Evolutionary conservation across 2,797 vertebrate genomes (phyloP).

Genomic region (Crocodylus rhombifer): DNA sequence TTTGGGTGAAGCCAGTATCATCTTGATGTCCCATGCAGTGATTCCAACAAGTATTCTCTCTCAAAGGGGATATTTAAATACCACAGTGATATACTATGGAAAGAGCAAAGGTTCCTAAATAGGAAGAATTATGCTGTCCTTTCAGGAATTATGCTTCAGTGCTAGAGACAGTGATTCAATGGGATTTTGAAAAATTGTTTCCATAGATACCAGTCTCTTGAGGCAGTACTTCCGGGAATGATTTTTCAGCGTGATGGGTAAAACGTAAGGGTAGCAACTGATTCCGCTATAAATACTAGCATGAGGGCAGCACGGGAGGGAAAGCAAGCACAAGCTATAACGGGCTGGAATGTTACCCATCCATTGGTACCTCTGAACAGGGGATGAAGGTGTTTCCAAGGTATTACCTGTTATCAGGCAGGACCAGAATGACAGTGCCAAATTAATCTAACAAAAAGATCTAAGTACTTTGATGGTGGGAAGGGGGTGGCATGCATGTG

Average conservation of each 20-base stretch:
- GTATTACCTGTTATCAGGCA: background rate
- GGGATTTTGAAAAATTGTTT: constrained; percentile 50
- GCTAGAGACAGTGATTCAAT: constrained; percentile 17
- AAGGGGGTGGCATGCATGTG: no score
- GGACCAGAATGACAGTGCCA: background rate
- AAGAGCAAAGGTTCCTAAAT: background rate
- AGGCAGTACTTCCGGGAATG: background rate
- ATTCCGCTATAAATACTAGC: background rate
- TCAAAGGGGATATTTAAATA: background rate
- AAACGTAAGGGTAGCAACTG: background rate
- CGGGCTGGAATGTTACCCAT: accelerated
- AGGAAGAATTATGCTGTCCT: background rate
- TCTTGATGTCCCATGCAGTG: accelerated
- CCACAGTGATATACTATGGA: background rate
- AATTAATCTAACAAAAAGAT: background rate
- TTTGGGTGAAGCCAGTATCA: background rate
- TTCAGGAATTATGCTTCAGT: constrained; percentile 12
- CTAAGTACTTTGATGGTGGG: background rate
- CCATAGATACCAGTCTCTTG: constrained; percentile 64
- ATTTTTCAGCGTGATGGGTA: background rate
- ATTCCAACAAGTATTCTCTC: accelerated
- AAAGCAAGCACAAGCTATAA: background rate
- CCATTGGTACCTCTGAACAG: background rate
- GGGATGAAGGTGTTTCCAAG: background rate
- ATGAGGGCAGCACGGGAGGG: background rate